Percentiles rank a stretch among this genome's conserved stretches.
These are phyloP conservation scores for Spilosoma lubricipeda DNA, from an alignment of 2,888 invertebrate genomes.

Conservation along the genomic window DNA sequence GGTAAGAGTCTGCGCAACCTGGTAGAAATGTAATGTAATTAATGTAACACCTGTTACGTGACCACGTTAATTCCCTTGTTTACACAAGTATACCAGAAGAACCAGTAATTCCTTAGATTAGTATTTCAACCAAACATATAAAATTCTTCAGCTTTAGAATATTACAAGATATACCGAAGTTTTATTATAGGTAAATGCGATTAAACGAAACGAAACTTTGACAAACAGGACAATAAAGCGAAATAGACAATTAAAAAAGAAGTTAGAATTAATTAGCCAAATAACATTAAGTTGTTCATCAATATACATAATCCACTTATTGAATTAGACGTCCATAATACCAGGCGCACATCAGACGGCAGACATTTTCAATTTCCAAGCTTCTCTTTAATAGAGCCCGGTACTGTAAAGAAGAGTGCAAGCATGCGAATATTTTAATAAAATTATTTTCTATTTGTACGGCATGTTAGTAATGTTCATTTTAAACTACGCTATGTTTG, in stretches of 20 bases:
- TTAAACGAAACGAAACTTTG: no score
- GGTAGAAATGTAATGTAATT: not conserved
- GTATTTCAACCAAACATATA: no score
- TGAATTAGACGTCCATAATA: constrained; percentile 51
- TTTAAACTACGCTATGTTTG: no score
- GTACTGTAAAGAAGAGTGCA: constrained; percentile 46
- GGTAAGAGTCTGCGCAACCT: no score
- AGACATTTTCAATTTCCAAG: constrained; percentile 59
- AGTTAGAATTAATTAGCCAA: constrained; percentile 29
- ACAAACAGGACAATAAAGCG: not conserved
- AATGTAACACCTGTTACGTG: no score
- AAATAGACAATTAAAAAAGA: not conserved
- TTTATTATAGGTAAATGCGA: constrained; percentile 7
- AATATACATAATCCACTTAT: constrained; percentile 57
- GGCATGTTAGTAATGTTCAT: constrained; percentile 45
- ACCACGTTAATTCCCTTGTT: no score
- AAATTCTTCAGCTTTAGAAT: no score
- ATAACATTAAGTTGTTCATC: constrained; percentile 48
- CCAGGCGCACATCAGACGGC: constrained; percentile 33
- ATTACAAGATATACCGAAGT: not conserved
- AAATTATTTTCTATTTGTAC: constrained; percentile 54
- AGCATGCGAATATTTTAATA: constrained; percentile 62
- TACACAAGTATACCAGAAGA: no score
- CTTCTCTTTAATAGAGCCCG: constrained; percentile 57
- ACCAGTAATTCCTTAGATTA: no score